Evolutionary conservation across 2,113 vertebrate genomes (phyloP).

Genomic region (Pogonocichla stellata): DNA sequence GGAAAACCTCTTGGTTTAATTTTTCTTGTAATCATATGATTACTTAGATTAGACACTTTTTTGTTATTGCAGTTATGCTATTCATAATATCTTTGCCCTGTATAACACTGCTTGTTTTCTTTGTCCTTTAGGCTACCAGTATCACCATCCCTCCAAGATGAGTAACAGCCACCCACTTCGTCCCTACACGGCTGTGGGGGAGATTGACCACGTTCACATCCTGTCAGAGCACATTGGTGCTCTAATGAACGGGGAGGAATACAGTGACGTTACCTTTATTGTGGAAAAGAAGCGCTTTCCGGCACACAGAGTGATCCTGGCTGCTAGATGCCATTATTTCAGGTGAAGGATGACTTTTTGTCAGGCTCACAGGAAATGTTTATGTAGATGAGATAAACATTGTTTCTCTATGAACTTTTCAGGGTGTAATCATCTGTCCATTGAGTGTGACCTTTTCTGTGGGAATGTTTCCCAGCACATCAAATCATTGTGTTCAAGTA

Average conservation of each 20-base stretch:
- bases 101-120: not conserved
- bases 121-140: slow-evolving; percentile 52
- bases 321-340: slow-evolving; percentile 97
- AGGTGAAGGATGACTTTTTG: slow-evolving; percentile 77
- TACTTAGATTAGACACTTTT: not conserved
- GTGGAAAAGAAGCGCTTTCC: slow-evolving; percentile 96
- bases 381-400: slow-evolving; percentile 37
- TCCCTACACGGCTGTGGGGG: slow-evolving; percentile 89
- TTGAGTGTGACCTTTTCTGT: slow-evolving; percentile 55
- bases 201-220: slow-evolving; percentile 97
- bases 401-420: slow-evolving; percentile 48
- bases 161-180: slow-evolving; percentile 95
- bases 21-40: not conserved
- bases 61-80: not conserved
- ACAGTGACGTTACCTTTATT: slow-evolving; percentile 95
- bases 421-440: slow-evolving; percentile 30
- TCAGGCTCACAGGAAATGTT: slow-evolving; percentile 3
- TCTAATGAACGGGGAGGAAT: slow-evolving; percentile 91
- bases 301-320: slow-evolving; percentile 94
- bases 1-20: not conserved
- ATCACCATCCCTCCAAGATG: slow-evolving; percentile 79
- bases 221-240: slow-evolving; percentile 96
- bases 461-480: slow-evolving; percentile 22
- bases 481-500: slow-evolving; percentile 19
- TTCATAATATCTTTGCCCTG: not conserved